These are phyloP conservation scores for Notodonta ziczac DNA, from an alignment of 2,888 invertebrate species.

Conservation along the genomic window DNA sequence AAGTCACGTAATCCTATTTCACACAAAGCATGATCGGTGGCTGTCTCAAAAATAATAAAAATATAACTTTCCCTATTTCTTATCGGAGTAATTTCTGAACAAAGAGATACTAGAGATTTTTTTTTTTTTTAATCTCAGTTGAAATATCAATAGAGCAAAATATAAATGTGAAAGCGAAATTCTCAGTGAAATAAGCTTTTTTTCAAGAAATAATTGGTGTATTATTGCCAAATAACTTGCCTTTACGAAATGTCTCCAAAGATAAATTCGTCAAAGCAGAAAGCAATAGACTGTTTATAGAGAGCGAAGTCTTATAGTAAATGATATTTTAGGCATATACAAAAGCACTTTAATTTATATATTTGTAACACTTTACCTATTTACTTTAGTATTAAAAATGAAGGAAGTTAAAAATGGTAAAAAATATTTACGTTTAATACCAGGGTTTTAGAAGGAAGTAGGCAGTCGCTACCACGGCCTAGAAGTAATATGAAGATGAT, in stretches of 20 bases:
- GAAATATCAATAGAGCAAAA: conserved; percentile 13
- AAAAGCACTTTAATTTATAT: too few relatives aligned
- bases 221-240: conserved; percentile 1
- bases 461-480: too few relatives aligned
- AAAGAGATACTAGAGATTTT: background rate
- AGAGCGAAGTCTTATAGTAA: too few relatives aligned
- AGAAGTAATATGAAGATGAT: too few relatives aligned
- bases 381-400: too few relatives aligned
- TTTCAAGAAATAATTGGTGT: conserved; percentile 24
- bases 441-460: too few relatives aligned
- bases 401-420: too few relatives aligned
- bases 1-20: conserved; percentile 5
- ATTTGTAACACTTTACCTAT: too few relatives aligned
- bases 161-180: background rate
- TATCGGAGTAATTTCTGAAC: background rate
- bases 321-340: too few relatives aligned
- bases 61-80: background rate
- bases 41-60: background rate
- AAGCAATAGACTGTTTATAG: too few relatives aligned
- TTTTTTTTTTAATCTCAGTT: background rate
- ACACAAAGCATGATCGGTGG: background rate
- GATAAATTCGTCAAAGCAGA: conserved; percentile 6
- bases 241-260: conserved; percentile 12
- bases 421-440: too few relatives aligned
- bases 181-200: conserved; percentile 27